These are phyloP conservation scores for Euura saliciscinereae DNA, from an alignment of 1,140 invertebrate species.

Conservation along the genomic window DNA sequence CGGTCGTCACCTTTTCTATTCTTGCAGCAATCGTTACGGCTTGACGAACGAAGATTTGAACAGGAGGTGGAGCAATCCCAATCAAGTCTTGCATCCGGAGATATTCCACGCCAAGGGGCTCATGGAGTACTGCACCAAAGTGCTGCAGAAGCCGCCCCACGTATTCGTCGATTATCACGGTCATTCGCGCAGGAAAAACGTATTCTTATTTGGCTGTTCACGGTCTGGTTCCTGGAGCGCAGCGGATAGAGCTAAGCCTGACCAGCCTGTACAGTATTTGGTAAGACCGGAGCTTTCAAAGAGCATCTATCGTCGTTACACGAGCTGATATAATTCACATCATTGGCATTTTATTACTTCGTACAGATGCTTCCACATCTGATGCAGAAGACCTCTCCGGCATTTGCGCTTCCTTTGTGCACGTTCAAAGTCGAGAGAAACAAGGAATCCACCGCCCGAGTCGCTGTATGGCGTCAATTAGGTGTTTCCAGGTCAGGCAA, in stretches of 20 bases:
- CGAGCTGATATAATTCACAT: not conserved
- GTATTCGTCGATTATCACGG: conserved; percentile 92
- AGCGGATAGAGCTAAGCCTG: conserved; percentile 60
- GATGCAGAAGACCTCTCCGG: conserved; percentile 71
- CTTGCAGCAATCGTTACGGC: conserved; percentile 78
- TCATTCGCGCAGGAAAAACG: conserved; percentile 87
- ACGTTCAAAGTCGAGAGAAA: conserved; percentile 78
- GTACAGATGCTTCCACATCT: conserved; percentile 71
- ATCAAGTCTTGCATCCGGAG: conserved; percentile 75
- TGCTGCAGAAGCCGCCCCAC: conserved; percentile 66
- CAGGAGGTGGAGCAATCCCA: conserved; percentile 78
- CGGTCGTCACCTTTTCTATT: conserved; percentile 22
- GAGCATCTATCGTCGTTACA: too few relatives aligned
- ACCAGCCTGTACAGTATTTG: conserved; percentile 66
- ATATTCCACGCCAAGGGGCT: conserved; percentile 83
- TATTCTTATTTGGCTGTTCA: conserved; percentile 89
- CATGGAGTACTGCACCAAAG: conserved; percentile 68
- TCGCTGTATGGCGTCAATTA: conserved; percentile 85
- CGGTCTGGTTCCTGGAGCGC: conserved; percentile 69
- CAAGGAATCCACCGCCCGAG: conserved; percentile 83
- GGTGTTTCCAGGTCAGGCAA: conserved; percentile 64
- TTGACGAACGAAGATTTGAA: conserved; percentile 84
- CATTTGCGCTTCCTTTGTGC: conserved; percentile 77
- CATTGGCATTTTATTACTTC: conserved; percentile 8
- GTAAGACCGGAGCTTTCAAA: conserved; percentile 48